A percentile compares a stretch with the other conserved stretches of the same genome.
Conservation (phyloP, 2,113 vertebrate genomes). For the Lophura nycthemera region DNA sequence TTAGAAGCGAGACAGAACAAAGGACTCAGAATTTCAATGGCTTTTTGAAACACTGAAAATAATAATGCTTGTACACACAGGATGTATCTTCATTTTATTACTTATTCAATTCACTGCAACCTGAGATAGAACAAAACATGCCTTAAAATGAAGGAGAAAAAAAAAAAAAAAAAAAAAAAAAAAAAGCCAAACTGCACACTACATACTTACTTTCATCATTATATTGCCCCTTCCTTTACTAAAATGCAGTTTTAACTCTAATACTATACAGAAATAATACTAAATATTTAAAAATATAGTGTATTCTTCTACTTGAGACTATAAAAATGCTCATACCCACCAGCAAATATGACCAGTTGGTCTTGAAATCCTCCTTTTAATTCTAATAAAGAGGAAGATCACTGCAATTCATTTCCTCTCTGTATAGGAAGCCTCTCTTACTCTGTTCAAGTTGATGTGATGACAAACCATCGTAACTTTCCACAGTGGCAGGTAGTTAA, state of each 20-base stretch:
- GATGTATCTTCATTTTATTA: background rate
- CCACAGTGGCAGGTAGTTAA: background rate
- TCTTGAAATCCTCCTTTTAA: background rate
- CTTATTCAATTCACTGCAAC: background rate
- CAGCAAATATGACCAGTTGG: background rate
- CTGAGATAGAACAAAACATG: background rate
- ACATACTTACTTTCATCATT: background rate
- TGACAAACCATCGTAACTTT: background rate
- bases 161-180: background rate
- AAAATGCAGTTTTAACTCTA: background rate
- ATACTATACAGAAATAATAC: accelerated
- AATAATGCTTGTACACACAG: background rate
- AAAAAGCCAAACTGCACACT: background rate
- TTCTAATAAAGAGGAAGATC: background rate
- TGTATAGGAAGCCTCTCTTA: background rate
- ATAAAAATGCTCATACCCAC: background rate
- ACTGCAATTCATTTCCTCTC: background rate
- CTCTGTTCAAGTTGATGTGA: background rate
- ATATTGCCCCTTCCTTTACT: background rate
- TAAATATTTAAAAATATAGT: background rate
- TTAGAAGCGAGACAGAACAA: background rate
- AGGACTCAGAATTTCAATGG: background rate
- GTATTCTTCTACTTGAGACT: background rate
- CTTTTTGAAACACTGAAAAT: background rate
- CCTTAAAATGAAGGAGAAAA: background rate